Evolutionary conservation across 2,113 vertebrate genomes (phyloP), one percentile per base, ranked within the genome.

Genomic region (Lamprotornis superbus): DNA sequence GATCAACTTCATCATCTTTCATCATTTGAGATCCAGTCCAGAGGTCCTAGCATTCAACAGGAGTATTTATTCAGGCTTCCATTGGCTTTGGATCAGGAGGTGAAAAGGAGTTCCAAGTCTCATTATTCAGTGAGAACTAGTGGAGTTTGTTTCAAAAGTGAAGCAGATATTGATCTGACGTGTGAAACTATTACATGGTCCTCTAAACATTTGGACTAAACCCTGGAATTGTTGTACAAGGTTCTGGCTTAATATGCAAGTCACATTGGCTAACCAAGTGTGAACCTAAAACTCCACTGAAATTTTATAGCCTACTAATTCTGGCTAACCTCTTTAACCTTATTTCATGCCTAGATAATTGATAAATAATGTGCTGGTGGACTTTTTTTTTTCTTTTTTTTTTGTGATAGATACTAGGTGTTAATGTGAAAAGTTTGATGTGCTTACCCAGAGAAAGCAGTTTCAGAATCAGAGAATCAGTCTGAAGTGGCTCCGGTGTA

Each of bases 91-190:
- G 46, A 65, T 68, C 30, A 95, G 77, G 16, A 75, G 20, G 28
- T 53, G 20, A 64, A 82, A 84, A 79, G 31, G 37, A 64, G 31
- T 37, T 84, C 53, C 40, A 50, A 19, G 30, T 61, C 49, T 85
- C 30, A 77, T 87, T 89, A 83, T 79, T 37, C 55, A 63, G 23
- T 52, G 6, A 83, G 35, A 91, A 59, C 46, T 82, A 74, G 33
- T 35, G 31, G 25, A 90, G 10, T 39, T 83, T 1, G 5, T 83
- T 95, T 88, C 74, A 55, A 90, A 94, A 90, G 63, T 35, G 2
- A 91, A 77, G 59, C 40, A 74, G 84, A 87, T 95, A 97, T 70
- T 83, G 63, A 94, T 90, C 63, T 95, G 25, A 46, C 87, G 6
- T 50, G 40, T 85, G 70, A 65, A 94, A 91, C 37, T 73, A 55